Conservation (phyloP, 2,888 invertebrate genomes). For the Habrosyne pyritoides region DNA sequence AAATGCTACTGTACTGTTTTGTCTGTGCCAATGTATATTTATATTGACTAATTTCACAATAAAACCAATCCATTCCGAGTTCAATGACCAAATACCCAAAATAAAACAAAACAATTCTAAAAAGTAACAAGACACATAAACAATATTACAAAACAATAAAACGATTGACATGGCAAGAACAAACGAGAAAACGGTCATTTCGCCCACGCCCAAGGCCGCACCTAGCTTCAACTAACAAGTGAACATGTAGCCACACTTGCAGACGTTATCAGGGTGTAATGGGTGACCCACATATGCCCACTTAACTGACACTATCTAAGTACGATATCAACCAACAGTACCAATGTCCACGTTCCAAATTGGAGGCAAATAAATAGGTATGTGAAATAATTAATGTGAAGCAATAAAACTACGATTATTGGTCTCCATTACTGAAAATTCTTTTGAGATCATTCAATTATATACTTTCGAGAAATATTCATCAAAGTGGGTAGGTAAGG, state of each 20-base stretch:
- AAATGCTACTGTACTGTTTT: no score
- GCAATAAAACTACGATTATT: not conserved
- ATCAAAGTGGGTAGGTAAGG: no score
- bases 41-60: no score
- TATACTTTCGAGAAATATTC: no score
- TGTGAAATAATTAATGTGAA: not conserved
- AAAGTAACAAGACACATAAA: not conserved
- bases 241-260: not conserved
- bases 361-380: not conserved
- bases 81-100: not conserved
- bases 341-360: constrained; percentile 16
- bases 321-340: constrained; percentile 39
- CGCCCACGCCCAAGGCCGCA: constrained; percentile 2
- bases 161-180: not conserved
- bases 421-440: no score
- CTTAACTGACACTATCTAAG: constrained; percentile 57
- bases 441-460: no score
- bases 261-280: constrained; percentile 48
- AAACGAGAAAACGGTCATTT: not conserved
- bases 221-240: not conserved
- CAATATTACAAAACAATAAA: constrained; percentile 1
- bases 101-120: not conserved
- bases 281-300: constrained; percentile 66
- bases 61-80: no score
- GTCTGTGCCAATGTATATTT: no score